These are phyloP conservation scores for Rhopalosiphum nymphaeae DNA, from an alignment of 2,888 invertebrate species.

Conservation along the genomic window DNA sequence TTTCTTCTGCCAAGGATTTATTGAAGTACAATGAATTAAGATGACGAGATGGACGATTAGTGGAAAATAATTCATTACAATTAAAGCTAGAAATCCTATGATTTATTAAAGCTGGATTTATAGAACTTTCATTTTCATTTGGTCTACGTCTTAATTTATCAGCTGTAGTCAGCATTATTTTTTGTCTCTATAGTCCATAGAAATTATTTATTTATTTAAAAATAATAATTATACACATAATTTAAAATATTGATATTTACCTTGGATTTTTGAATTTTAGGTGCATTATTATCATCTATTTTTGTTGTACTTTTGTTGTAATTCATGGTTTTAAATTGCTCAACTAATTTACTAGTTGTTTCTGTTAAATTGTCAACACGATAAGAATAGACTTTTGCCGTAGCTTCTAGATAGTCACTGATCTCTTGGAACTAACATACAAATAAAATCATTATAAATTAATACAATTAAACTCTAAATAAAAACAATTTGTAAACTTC, in stretches of 20 bases:
- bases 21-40: background rate
- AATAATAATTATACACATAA: background rate
- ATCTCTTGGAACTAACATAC: conserved; percentile 44
- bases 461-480: background rate
- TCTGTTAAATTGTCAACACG: conserved; percentile 39
- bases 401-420: conserved; percentile 41
- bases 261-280: background rate
- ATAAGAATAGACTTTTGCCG: conserved; percentile 27
- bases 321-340: conserved; percentile 10
- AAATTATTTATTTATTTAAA: background rate
- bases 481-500: background rate
- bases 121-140: background rate
- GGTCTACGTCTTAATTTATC: conserved; percentile 6
- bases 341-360: background rate
- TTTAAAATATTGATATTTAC: background rate
- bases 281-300: background rate
- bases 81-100: background rate
- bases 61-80: background rate
- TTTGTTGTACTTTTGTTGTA: background rate
- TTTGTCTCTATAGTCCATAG: background rate
- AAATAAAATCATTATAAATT: background rate
- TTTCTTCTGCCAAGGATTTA: background rate
- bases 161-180: conserved; percentile 30
- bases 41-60: background rate
- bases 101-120: background rate